Conservation (phyloP, 2,888 invertebrate genomes). For the Fragum whitleyi region DNA sequence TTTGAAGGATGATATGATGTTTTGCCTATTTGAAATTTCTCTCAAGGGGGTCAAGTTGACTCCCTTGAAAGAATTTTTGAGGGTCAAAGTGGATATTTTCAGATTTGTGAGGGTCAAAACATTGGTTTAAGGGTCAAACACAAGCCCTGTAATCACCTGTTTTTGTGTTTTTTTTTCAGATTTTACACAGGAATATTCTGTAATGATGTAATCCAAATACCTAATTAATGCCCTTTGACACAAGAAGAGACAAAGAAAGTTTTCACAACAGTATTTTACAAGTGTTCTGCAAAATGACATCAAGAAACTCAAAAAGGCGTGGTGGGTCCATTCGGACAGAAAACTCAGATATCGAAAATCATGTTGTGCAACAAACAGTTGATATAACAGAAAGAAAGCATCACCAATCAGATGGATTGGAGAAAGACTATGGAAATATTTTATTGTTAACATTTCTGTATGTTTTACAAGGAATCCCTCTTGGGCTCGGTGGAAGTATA, state of each 20-base stretch:
- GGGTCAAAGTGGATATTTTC: too few species aligned
- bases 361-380: not conserved
- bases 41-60: too few species aligned
- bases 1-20: too few species aligned
- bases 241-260: not conserved
- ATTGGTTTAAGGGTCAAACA: too few species aligned
- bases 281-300: constrained; percentile 10
- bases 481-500: constrained; percentile 96
- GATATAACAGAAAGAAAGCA: not conserved
- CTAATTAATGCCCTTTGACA: constrained; percentile 12
- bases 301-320: constrained; percentile 15
- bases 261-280: not conserved
- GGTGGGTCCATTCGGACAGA: not conserved
- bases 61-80: too few species aligned
- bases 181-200: too few species aligned
- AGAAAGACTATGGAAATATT: constrained; percentile 88
- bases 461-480: constrained; percentile 93
- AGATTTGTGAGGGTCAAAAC: too few species aligned
- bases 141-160: too few species aligned
- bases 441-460: constrained; percentile 96
- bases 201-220: too few species aligned
- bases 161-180: too few species aligned
- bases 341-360: not conserved
- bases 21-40: too few species aligned
- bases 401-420: constrained; percentile 44